Conservation (phyloP, 2,797 vertebrate species). For the Sebastes taczanowskii region DNA sequence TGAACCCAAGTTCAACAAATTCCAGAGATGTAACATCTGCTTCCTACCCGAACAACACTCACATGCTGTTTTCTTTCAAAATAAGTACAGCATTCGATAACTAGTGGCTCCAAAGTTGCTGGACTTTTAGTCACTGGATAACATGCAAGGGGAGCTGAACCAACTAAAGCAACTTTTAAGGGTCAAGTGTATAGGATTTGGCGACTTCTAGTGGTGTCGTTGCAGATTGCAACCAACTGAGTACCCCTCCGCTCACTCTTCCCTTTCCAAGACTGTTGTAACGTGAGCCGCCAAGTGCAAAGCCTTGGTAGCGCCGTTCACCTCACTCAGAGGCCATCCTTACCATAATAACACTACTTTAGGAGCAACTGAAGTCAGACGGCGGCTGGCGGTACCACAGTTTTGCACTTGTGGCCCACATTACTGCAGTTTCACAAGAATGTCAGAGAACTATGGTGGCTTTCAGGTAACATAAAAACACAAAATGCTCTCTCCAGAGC, state of each 20-base stretch:
- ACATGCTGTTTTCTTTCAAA: background rate
- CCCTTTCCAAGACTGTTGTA: background rate
- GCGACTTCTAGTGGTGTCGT: background rate
- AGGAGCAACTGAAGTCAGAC: background rate
- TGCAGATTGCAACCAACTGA: background rate
- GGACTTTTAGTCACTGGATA: background rate
- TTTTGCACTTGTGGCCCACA: background rate
- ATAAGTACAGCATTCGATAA: background rate
- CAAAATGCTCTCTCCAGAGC: background rate
- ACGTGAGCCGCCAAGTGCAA: background rate
- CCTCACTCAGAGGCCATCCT: background rate
- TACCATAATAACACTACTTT: background rate
- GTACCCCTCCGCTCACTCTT: background rate
- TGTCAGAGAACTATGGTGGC: background rate
- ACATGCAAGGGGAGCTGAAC: background rate
- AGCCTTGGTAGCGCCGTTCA: background rate
- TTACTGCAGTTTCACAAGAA: background rate
- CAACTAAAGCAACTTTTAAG: background rate
- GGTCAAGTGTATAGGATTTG: background rate
- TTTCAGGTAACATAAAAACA: background rate
- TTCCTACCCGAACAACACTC: background rate
- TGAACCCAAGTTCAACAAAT: background rate
- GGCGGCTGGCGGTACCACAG: background rate
- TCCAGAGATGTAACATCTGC: background rate
- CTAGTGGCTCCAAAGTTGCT: background rate